These are phyloP conservation scores for Zonotrichia leucophrys DNA, from an alignment of 2,113 vertebrate species.

Conservation along the genomic window DNA sequence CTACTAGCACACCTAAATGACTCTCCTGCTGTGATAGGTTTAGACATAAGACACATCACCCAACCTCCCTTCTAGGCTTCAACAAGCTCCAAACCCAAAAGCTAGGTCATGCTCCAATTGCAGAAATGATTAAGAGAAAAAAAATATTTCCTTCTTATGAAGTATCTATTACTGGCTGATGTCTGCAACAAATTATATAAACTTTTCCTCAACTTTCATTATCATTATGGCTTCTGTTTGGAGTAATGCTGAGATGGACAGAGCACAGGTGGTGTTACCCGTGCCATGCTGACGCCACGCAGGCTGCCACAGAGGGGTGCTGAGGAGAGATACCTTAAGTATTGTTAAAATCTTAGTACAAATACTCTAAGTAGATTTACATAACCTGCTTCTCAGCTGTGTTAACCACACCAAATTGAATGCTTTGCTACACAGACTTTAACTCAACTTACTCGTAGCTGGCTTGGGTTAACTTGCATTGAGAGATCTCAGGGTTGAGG, in stretches of 20 bases:
- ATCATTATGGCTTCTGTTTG: background rate
- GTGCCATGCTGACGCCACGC: background rate
- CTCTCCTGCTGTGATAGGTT: background rate
- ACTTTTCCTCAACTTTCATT: background rate
- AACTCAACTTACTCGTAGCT: fast-evolving
- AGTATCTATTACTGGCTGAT: background rate
- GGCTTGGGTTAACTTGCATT: background rate
- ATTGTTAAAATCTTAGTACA: background rate
- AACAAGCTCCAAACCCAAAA: background rate
- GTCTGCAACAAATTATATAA: background rate
- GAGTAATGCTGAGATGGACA: background rate
- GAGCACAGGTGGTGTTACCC: background rate
- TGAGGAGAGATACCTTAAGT: background rate
- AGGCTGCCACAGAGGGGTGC: background rate
- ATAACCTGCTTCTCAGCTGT: background rate
- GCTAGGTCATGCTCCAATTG: background rate
- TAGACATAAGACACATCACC: background rate
- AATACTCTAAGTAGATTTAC: background rate
- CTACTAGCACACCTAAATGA: background rate
- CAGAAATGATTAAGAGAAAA: background rate
- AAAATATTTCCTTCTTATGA: background rate
- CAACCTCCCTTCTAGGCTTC: background rate
- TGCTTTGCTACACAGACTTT: background rate
- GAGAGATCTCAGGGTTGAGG: background rate
- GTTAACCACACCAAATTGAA: background rate